phyloP scores from a whole-genome alignment of 2,113 vertebrate genomes.

The Pelvicachromis taeniatus region DNA sequence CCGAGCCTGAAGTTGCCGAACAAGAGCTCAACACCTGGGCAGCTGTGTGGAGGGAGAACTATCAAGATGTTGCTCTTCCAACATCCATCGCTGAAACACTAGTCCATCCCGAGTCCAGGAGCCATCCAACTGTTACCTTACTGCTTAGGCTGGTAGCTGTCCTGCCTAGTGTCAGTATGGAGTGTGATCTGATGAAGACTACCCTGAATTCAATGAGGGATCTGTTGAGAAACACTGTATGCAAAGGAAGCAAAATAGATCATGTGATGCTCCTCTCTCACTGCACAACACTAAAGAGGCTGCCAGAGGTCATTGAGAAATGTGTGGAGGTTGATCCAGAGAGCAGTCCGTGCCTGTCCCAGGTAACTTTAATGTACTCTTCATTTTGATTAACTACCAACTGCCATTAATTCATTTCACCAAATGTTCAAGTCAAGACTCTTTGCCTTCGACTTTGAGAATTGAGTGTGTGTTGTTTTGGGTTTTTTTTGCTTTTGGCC shows the following conservation, averaged over 20 bases:
- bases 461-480: too few relatives aligned
- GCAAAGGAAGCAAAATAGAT: slow-evolving; percentile 77
- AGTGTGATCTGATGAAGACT: slow-evolving; percentile 84
- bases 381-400: neutral
- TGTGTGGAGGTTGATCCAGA: slow-evolving; percentile 83
- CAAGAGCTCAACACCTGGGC: slow-evolving; percentile 90
- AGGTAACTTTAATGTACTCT: slow-evolving; percentile 41
- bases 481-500: too few relatives aligned
- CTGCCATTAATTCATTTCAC: neutral
- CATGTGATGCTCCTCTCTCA: slow-evolving; percentile 87
- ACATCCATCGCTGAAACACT: slow-evolving; percentile 89
- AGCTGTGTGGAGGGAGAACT: slow-evolving; percentile 88
- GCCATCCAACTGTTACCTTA: slow-evolving; percentile 83
- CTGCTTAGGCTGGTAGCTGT: slow-evolving; percentile 87
- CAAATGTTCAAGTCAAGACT: neutral
- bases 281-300: slow-evolving; percentile 78
- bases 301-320: slow-evolving; percentile 87
- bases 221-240: slow-evolving; percentile 80
- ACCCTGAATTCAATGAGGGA: slow-evolving; percentile 83
- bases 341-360: slow-evolving; percentile 62
- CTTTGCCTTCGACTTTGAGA: neutral
- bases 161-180: slow-evolving; percentile 89
- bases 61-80: slow-evolving; percentile 86
- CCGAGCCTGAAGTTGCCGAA: slow-evolving; percentile 84
- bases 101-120: slow-evolving; percentile 84